Evolutionary conservation across 92 coral and sea anemone genomes (phyloP), one percentile per base, ranked within the genome.

Genomic region (Epizoanthus rinbou): DNA sequence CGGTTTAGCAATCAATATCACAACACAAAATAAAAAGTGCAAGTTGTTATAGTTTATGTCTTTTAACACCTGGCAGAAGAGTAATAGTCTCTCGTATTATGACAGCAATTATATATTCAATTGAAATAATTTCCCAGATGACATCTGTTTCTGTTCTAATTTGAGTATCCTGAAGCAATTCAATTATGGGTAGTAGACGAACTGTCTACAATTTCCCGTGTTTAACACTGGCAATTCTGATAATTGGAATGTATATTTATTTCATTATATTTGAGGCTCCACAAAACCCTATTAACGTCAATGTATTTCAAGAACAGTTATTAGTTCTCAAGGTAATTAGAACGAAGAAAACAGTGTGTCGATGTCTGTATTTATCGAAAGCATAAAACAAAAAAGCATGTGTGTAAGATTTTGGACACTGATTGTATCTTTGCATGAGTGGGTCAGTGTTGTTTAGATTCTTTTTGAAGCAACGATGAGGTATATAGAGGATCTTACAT

Each of bases 121-220:
- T 17, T 76, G 67, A 21, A 57, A 31, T 33, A 59, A 14, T 25
- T 74, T 50, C 57, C 21, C 69, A 19, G 23, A 35, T 63, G 37
- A 58, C 81, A 76, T 59, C 81, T 35, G 33, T 60, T 23, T 37
- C 18, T 18, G 47, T 60, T 68, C n/a, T 19, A 58, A 76, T 3
- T 37, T 57, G 62, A 53, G 31, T 31, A 17, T 15, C 3, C 37
- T 76, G 54, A 69, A 76, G 58, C 58, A 39, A 35, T 60, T 11
- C 57, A 76, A 76, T 58, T 35, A 76, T 59, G 16, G 3, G 39
- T 19, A 19, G 81, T 45, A 76, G 81, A 25, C 81, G 14, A 17
- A 57, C 8, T 37, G 81, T 76, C 81, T 76, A 24, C 53, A 50
- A 0, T 22, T 11, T 17, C 45, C 57, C 10, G 43, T 76, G 62